These are phyloP conservation scores for Taenioides sp. DNA, from an alignment of 2,797 vertebrate species.

Conservation along the genomic window DNA sequence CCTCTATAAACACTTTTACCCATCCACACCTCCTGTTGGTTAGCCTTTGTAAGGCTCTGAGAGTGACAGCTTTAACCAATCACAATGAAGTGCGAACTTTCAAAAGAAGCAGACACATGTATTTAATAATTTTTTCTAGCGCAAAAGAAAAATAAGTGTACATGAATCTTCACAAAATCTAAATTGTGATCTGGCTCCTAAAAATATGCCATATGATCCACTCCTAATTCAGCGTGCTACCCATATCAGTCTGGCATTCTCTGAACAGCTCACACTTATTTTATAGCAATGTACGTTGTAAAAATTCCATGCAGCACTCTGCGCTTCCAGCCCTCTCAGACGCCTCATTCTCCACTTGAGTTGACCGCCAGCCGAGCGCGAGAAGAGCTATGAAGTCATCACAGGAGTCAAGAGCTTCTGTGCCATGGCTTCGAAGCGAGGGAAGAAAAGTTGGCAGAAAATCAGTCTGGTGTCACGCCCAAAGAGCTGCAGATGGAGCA, in stretches of 20 bases:
- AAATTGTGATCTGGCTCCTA: too few relatives aligned
- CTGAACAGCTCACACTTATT: not conserved
- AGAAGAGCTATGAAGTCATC: slow-evolving; percentile 73
- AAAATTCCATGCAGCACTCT: slow-evolving; percentile 33
- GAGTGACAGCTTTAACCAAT: too few relatives aligned
- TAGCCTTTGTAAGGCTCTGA: too few relatives aligned
- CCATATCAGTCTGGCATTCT: not conserved
- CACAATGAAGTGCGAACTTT: too few relatives aligned
- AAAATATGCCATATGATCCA: too few relatives aligned
- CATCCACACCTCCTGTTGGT: too few relatives aligned
- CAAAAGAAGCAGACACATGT: too few relatives aligned
- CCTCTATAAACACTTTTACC: too few relatives aligned
- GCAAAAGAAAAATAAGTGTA: too few relatives aligned
- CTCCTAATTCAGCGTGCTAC: too few relatives aligned
- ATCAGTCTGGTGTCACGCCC: slow-evolving; percentile 70
- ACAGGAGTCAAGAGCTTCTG: slow-evolving; percentile 72
- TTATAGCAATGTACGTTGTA: not conserved
- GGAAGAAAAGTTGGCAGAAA: slow-evolving; percentile 75
- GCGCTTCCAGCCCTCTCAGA: slow-evolving; percentile 55
- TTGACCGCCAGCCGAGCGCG: slow-evolving; percentile 67
- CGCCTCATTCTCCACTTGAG: slow-evolving; percentile 62
- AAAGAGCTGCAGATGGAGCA: slow-evolving; percentile 69
- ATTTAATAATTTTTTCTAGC: too few relatives aligned
- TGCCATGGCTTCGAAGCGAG: slow-evolving; percentile 70
- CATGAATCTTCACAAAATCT: too few relatives aligned